Evolutionary conservation across 23 tunicate species (phyloP).

Genomic region (Aplidium turbinatum): DNA sequence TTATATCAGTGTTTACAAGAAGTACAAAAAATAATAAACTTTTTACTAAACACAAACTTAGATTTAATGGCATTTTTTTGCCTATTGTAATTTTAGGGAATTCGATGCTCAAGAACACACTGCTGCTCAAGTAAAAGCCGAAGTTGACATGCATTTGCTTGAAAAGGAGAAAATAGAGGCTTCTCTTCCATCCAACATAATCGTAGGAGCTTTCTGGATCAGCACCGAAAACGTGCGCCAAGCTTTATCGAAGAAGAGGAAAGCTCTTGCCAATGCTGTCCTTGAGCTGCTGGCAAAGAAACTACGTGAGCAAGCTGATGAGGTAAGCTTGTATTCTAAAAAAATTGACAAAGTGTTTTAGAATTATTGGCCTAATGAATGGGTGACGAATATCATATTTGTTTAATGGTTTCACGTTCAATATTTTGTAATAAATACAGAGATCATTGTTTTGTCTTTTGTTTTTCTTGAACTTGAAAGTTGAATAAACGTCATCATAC

Average conservation of each 20-base stretch:
- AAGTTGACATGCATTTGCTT: constrained; percentile 81
- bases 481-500: too few species aligned
- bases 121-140: constrained; percentile 92
- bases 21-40: too few species aligned
- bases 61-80: too few species aligned
- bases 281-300: constrained; percentile 88
- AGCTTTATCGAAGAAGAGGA: constrained; percentile 84
- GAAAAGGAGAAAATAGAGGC: constrained; percentile 65
- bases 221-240: constrained; percentile 85
- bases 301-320: constrained; percentile 79
- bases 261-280: constrained; percentile 88
- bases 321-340: constrained; percentile 30
- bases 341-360: too few species aligned
- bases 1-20: too few species aligned
- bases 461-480: too few species aligned
- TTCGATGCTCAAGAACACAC: constrained; percentile 85
- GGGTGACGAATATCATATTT: too few species aligned
- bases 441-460: too few species aligned
- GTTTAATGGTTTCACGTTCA: too few species aligned
- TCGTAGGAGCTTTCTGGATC: constrained; percentile 87
- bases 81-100: constrained; percentile 62
- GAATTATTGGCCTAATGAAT: too few species aligned
- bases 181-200: constrained; percentile 77
- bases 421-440: too few species aligned
- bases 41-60: too few species aligned